Conservation (phyloP, 37 sponge, comb jelly and placozoan species). For the Axinella damicornis region DNA sequence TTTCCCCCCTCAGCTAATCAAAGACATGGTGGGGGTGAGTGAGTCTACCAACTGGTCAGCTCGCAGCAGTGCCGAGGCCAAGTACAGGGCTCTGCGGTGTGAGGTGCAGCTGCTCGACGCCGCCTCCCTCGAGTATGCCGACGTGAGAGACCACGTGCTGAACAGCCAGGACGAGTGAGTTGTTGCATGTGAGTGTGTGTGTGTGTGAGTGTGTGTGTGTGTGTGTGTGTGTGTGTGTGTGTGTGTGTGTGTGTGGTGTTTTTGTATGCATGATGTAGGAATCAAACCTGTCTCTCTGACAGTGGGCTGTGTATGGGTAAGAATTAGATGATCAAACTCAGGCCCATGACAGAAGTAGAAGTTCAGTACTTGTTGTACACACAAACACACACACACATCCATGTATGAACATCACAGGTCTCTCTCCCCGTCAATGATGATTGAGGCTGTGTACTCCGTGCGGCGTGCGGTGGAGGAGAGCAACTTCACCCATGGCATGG, state of each 20-base stretch:
- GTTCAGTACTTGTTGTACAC: too few species aligned
- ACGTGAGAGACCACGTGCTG: conserved; percentile 64
- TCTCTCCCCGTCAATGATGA: conserved; percentile 26
- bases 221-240: too few species aligned
- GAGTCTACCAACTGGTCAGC: conserved; percentile 92
- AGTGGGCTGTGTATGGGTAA: too few species aligned
- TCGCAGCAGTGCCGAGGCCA: conserved; percentile 67
- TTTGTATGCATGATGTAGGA: too few species aligned
- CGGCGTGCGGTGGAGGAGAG: conserved; percentile 82
- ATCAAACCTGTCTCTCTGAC: too few species aligned
- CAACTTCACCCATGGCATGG: conserved; percentile 75
- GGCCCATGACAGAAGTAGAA: too few species aligned
- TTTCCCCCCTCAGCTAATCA: conserved; percentile 60
- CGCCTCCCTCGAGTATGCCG: conserved; percentile 62
- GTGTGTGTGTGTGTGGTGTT: too few species aligned
- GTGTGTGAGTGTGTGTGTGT: too few species aligned
- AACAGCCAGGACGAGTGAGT: conserved; percentile 64
- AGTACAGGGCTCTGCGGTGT: conserved; percentile 88
- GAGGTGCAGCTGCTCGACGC: conserved; percentile 69
- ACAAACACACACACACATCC: too few species aligned
- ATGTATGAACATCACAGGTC: conserved; percentile 5
- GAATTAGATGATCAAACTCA: too few species aligned
- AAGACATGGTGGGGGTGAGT: conserved; percentile 88
- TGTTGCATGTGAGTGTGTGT: too few species aligned
- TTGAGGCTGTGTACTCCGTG: conserved; percentile 58